These are phyloP conservation scores for Papilio polytes DNA, from an alignment of 1,140 invertebrate species.

Conservation along the genomic window DNA sequence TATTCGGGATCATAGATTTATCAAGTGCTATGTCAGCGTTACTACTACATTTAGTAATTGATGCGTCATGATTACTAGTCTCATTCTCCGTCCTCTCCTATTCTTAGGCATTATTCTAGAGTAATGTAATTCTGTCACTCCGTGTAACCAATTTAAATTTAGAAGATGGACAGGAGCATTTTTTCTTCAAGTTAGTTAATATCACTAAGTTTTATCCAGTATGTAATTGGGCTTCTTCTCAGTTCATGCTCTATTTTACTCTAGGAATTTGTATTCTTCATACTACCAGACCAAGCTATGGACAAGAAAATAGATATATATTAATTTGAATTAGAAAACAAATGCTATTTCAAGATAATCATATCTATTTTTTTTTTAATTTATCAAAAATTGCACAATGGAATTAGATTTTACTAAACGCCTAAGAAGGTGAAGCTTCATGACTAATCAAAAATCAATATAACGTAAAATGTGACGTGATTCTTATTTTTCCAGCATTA, in stretches of 20 bases:
- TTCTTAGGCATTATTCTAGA: not conserved
- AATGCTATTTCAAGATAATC: too few species aligned
- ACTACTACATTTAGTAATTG: constrained; percentile 1
- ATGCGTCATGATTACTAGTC: not conserved
- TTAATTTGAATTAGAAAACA: too few species aligned
- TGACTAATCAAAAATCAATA: constrained; percentile 1
- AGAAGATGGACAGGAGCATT: too few species aligned
- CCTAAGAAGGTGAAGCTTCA: not conserved
- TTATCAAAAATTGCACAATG: not conserved
- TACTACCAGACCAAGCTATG: too few species aligned
- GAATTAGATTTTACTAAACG: not conserved
- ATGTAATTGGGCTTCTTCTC: too few species aligned
- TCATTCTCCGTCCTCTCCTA: not conserved
- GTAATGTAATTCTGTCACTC: not conserved
- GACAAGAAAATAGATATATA: too few species aligned
- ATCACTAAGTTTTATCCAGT: not conserved
- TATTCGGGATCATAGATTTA: not conserved
- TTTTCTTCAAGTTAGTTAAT: not conserved
- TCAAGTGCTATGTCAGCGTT: not conserved
- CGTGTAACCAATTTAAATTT: too few species aligned
- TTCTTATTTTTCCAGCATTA: not conserved
- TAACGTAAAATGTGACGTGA: not conserved
- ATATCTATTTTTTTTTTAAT: not conserved
- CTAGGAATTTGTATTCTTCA: too few species aligned
- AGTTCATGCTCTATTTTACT: too few species aligned